phyloP scores from a whole-genome alignment of 92 coral and sea anemone genomes.

The Galaxea fascicularis region DNA sequence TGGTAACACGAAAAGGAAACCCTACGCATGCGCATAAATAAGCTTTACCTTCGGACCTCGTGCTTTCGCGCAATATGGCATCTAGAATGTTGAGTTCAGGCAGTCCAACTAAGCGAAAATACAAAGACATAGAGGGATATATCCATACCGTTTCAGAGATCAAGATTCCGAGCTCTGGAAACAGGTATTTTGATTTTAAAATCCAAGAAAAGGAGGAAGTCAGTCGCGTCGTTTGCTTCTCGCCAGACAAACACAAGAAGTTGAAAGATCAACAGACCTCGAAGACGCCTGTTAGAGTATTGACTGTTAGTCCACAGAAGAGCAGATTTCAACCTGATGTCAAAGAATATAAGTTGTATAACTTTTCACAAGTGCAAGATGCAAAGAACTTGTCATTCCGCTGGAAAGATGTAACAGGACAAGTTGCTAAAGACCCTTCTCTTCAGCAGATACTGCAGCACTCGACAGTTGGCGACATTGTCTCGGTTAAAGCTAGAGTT shows the following conservation, averaged over 20 bases:
- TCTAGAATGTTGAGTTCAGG: not conserved
- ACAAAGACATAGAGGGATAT: conserved; percentile 50
- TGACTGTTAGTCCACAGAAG: conserved; percentile 52
- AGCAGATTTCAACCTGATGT: conserved; percentile 56
- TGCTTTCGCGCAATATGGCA: not conserved
- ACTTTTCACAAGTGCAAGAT: conserved; percentile 56
- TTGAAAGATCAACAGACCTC: conserved; percentile 42
- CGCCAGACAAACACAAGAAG: conserved; percentile 37
- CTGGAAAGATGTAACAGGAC: conserved; percentile 48
- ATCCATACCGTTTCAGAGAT: conserved; percentile 48
- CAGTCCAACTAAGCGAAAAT: conserved; percentile 43
- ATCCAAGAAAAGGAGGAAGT: conserved; percentile 41
- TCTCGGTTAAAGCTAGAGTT: conserved; percentile 49
- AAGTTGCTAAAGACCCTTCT: conserved; percentile 19
- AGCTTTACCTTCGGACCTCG: not conserved
- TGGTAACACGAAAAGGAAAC: not conserved
- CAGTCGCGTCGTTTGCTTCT: conserved; percentile 49
- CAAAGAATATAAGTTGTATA: conserved; percentile 53
- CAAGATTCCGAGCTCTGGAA: conserved; percentile 40
- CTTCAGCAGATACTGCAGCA: conserved; percentile 28
- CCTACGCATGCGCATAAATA: not conserved
- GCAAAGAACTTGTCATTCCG: conserved; percentile 62
- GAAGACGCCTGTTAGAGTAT: conserved; percentile 34
- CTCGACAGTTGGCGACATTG: conserved; percentile 44
- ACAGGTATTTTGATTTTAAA: conserved; percentile 42